Conservation (phyloP, 2,113 vertebrate genomes). For the Axis porcinus region DNA sequence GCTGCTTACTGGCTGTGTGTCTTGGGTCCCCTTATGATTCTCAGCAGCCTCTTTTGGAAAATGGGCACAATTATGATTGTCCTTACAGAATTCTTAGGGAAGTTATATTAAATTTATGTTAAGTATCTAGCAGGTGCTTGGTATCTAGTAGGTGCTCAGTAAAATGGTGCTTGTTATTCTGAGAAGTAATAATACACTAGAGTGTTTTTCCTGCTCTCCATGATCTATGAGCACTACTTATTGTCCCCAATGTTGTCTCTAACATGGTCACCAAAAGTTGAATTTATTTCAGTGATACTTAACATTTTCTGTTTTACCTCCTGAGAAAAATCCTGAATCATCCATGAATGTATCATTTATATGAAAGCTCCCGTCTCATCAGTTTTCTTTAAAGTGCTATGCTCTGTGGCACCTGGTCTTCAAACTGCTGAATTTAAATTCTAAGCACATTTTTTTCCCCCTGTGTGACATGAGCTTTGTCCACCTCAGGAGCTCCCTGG, state of each 20-base stretch:
- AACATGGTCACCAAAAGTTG: background rate
- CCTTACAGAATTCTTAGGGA: background rate
- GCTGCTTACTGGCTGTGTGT: background rate
- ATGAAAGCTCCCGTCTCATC: background rate
- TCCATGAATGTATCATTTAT: background rate
- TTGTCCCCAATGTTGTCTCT: background rate
- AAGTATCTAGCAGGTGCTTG: background rate
- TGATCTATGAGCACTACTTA: background rate
- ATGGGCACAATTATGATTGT: background rate
- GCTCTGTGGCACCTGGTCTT: background rate
- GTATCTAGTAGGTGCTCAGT: background rate
- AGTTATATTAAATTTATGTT: background rate
- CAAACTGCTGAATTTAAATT: slow-evolving; percentile 2
- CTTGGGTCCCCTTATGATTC: background rate
- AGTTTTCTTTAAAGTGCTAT: background rate
- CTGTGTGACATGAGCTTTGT: background rate
- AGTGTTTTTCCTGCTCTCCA: background rate
- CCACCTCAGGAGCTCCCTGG: background rate
- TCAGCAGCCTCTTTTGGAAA: background rate
- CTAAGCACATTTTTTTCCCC: background rate
- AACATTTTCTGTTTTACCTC: background rate
- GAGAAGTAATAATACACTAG: background rate
- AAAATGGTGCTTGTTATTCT: background rate
- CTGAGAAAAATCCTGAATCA: background rate
- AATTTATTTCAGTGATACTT: background rate